Evolutionary conservation across 1,140 invertebrate species (phyloP), one percentile per base, ranked within the genome.

Genomic region (Bombus soroeensis): DNA sequence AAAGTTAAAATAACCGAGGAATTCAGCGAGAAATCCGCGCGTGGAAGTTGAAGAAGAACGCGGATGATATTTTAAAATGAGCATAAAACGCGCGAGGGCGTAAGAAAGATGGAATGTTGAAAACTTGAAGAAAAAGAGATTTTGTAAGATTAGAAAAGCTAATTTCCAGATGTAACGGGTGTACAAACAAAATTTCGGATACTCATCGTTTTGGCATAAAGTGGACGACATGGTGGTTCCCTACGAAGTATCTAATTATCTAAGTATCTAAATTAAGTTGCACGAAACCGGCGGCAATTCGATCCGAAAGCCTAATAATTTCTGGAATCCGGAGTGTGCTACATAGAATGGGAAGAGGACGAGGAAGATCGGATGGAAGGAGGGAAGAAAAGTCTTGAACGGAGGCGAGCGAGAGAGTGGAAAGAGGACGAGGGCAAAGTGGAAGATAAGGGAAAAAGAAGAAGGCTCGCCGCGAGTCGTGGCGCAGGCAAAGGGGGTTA

Each of bases 401-500:
- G 34, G 75, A 43, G 73, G 78, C 70, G 71, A 47, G n/a, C 71
- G 41, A 73, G 18, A 32, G 28, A 18, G 2, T 22, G 25, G 41
- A 64, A 84, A 37, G 64, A 66, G 59, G 47, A 57, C 8, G 41
- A 74, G 39, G 47, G 71, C 32, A 78, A 80, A 70, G 83, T 41
- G 39, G 41, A 87, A 57, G 87, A 80, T 72, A 89, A 93, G 91
- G 93, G 93, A 83, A 83, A 81, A 81, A 72, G 73, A 53, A 64
- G 64, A 64, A 18, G 62, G 59, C 43, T 66, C n/a, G 71, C 47
- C 57, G 76, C 47, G 85, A 87, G 86, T 78, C 78, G 79, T 70
- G 86, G 88, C 64, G 71, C 80, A 80, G 89, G 78, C 76, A 84
- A 66, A 93, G 92, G 93, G 93, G 94, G 93, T 94, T 94, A 94